Conservation (phyloP, 2,888 invertebrate species). For the Cheilosia grossa region DNA sequence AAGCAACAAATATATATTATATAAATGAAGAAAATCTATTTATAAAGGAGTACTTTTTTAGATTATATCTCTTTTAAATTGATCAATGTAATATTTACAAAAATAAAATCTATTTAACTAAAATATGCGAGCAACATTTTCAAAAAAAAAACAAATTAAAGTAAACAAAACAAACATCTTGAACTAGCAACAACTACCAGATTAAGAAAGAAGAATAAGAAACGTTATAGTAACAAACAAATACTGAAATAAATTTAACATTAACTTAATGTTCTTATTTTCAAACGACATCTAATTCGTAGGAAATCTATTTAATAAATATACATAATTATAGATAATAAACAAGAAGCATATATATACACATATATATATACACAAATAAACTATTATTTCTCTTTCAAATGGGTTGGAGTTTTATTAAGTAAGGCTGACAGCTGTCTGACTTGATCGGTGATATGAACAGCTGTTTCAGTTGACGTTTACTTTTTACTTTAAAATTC, state of each 20-base stretch:
- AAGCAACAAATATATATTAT: slow-evolving; percentile 2
- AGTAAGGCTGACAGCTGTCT: too few relatives aligned
- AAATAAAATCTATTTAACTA: slow-evolving; percentile 36
- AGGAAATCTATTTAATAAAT: slow-evolving; percentile 66
- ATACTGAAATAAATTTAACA: slow-evolving; percentile 44
- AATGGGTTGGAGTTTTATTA: slow-evolving; percentile 11
- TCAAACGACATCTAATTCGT: slow-evolving; percentile 58
- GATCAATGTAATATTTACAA: slow-evolving; percentile 56
- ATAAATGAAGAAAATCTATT: slow-evolving; percentile 25
- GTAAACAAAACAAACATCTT: not conserved
- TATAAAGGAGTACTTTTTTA: slow-evolving; percentile 48
- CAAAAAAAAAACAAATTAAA: not conserved
- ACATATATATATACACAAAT: slow-evolving; percentile 46
- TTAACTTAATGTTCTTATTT: slow-evolving; percentile 59
- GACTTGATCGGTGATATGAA: too few relatives aligned
- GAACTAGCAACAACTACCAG: slow-evolving; percentile 29
- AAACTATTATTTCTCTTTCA: slow-evolving; percentile 73
- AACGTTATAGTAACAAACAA: not conserved
- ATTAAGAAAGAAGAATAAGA: slow-evolving; percentile 3
- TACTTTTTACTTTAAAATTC: too few relatives aligned
- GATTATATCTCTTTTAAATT: slow-evolving; percentile 46
- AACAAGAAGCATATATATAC: slow-evolving; percentile 38
- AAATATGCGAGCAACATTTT: slow-evolving; percentile 40
- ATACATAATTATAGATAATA: slow-evolving; percentile 39
- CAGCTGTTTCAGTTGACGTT: too few relatives aligned